phyloP scores from a whole-genome alignment of 2,888 invertebrate genomes.

The Thelaira solivaga region DNA sequence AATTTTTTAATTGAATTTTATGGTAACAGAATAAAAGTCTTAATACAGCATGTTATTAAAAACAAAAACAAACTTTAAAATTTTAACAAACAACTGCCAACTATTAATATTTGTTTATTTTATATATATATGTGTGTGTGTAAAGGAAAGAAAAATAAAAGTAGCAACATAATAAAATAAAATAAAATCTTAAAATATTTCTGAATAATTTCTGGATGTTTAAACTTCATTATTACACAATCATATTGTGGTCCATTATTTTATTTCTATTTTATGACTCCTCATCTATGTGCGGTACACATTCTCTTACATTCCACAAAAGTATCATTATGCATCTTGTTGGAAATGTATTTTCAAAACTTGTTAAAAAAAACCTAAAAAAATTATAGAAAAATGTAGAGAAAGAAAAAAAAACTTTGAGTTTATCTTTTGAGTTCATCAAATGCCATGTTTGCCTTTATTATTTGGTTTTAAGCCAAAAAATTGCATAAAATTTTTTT shows the following conservation, averaged over 20 bases:
- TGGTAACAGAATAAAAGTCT: no score
- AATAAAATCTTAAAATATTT: not conserved
- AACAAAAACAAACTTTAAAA: no score
- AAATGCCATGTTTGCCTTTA: constrained; percentile 49
- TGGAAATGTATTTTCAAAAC: not conserved
- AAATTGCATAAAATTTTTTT: constrained; percentile 38
- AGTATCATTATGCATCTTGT: not conserved
- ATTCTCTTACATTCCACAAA: not conserved
- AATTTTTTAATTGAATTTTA: no score
- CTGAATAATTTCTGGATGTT: not conserved
- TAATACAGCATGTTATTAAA: no score
- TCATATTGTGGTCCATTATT: constrained; percentile 40
- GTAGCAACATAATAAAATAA: no score
- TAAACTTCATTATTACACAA: constrained; percentile 38
- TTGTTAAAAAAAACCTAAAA: not conserved
- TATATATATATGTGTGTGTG: no score
- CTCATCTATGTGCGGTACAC: not conserved
- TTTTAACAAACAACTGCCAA: no score
- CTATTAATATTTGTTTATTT: no score
- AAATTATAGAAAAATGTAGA: not conserved
- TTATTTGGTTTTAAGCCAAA: constrained; percentile 55
- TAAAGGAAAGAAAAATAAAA: no score
- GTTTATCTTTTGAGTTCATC: constrained; percentile 58
- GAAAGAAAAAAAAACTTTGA: constrained; percentile 7
- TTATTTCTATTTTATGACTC: constrained; percentile 31